Evolutionary conservation across 2,888 invertebrate species (phyloP), one percentile per base, ranked within the genome.

Genomic region (Axea sp.): DNA sequence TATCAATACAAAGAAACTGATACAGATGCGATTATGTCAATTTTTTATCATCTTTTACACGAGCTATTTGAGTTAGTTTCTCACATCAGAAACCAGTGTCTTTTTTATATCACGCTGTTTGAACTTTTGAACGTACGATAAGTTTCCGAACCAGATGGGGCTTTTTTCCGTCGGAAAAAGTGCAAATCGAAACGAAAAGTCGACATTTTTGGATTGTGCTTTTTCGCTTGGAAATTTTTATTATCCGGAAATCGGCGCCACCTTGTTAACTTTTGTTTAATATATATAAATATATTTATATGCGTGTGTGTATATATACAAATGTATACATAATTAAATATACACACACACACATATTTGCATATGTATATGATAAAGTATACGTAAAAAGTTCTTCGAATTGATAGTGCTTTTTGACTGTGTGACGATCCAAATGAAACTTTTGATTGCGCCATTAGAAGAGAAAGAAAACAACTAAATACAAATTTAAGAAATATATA

Each of bases 371-470:
- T 53, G 28, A 37, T 64, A 17, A 73, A 33, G 28, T 41, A 59
- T 49, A 73, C 33, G 37, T 64, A 3, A 3, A 57, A 64, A 51
- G 62, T 62, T 64, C 19, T 33, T 62, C 31, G 19, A 53, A 35
- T 33, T 43, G 45, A 55, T 51, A 35, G 55, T 68, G 71, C 60
- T 62, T 73, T 76, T 73, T 45, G 49, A 73, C 59, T 72, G 59
- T 33, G 53, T 65, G 41, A 35, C 33, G 53, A 47, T 35, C 67
- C 28, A 73, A 75, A 51, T 68, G 59, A 73, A 62, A 15, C 53
- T 77, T 76, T 76, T 68, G 71, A 79, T 77, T 75, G 69, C 74
- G 64, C 57, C 60, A 74, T 72, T 76, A 76, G 62, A 9, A 17
- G 30, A 31, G 39, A 6, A 22, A 1, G 30, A 37, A 14, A 14